A percentile compares a stretch with the other conserved stretches of the same genome.
These are phyloP conservation scores for Machaerirhynchus nigripectus DNA, from an alignment of 2,113 vertebrate species.

Conservation along the genomic window DNA sequence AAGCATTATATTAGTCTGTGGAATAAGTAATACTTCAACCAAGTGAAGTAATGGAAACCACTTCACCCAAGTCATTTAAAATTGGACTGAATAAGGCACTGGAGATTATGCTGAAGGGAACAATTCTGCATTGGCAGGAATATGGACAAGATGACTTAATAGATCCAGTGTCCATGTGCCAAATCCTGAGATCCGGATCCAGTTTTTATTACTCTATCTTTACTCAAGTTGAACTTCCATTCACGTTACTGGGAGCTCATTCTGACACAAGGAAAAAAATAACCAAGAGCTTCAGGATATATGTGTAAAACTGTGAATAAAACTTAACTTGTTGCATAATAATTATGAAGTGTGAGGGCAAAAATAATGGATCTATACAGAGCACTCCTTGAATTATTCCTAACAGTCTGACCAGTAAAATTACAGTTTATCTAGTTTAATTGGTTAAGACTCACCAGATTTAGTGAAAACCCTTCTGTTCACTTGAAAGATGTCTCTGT, in stretches of 20 bases:
- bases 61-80: conserved; percentile 61
- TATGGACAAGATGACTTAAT: conserved; percentile 58
- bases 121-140: conserved; percentile 57
- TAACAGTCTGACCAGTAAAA: neutral
- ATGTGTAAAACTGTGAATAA: neutral
- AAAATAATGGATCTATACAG: neutral
- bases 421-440: neutral
- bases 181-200: conserved; percentile 54
- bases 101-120: conserved; percentile 60
- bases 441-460: neutral
- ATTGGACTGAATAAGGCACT: conserved; percentile 57
- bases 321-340: neutral
- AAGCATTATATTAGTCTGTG: conserved; percentile 66
- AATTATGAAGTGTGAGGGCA: neutral
- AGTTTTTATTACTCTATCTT: conserved; percentile 53
- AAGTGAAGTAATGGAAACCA: conserved; percentile 70
- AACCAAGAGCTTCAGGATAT: neutral
- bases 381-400: neutral
- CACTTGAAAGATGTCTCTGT: neutral
- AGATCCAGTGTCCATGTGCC: conserved; percentile 40
- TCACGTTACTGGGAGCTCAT: conserved; percentile 11
- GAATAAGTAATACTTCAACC: conserved; percentile 67
- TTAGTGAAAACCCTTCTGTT: neutral
- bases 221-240: conserved; percentile 36
- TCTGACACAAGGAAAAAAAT: conserved; percentile 15